phyloP scores from a whole-genome alignment of 2,113 vertebrate species.

The Chrysochloris asiatica region DNA sequence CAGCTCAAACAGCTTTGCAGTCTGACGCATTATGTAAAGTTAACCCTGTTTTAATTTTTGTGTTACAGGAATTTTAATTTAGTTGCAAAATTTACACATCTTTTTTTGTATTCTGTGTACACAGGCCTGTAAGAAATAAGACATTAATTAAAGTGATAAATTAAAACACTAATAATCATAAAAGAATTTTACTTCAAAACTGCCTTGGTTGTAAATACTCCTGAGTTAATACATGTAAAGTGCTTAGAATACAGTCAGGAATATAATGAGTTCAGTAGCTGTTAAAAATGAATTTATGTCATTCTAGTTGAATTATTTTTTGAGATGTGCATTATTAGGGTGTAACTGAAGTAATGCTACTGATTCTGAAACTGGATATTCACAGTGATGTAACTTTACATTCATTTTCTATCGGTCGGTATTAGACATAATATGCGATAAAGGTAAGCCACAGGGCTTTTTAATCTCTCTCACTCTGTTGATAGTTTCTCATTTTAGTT shows the following conservation, averaged over 20 bases:
- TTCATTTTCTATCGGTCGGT: neutral
- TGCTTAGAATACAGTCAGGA: neutral
- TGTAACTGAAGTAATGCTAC: neutral
- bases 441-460: neutral
- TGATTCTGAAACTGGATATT: neutral
- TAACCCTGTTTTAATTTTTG: neutral
- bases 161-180: neutral
- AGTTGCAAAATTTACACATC: neutral
- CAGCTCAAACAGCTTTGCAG: too few species aligned
- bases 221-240: neutral
- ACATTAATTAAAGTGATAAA: neutral
- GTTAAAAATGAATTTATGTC: conserved; percentile 9
- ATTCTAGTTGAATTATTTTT: neutral
- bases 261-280: neutral
- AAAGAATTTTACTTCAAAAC: conserved; percentile 23
- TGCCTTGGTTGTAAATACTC: neutral
- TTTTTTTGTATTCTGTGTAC: neutral
- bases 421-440: neutral
- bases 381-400: neutral
- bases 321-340: neutral
- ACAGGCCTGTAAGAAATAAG: neutral
- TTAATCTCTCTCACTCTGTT: neutral
- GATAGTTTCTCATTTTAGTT: neutral
- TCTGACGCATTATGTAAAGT: too few species aligned
- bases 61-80: conserved; percentile 1